Percentiles rank a stretch among this genome's conserved stretches.
Conservation (phyloP, 2,113 vertebrate genomes). For the Scytalopus superciliaris region DNA sequence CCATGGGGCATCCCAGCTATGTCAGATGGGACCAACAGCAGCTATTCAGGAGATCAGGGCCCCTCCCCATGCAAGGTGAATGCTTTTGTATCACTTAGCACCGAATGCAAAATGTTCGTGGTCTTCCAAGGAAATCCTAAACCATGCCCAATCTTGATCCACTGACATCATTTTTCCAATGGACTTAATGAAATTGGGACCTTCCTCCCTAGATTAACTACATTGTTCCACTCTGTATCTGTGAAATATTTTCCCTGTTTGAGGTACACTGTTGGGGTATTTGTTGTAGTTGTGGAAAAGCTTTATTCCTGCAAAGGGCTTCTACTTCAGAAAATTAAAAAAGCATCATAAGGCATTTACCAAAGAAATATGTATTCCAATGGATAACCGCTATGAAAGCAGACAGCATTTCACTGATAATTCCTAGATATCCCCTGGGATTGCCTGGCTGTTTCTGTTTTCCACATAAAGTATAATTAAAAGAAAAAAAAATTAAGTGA, state of each 20-base stretch:
- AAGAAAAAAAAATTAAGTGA: neutral
- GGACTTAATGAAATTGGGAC: neutral
- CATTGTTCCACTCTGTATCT: neutral
- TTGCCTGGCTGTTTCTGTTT: neutral
- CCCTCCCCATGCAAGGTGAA: fast-evolving
- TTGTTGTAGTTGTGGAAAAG: neutral
- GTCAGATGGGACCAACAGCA: neutral
- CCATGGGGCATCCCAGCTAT: neutral
- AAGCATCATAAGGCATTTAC: neutral
- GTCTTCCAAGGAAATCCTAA: neutral
- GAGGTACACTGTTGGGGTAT: too few relatives aligned
- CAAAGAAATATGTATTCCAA: neutral
- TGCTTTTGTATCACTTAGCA: neutral
- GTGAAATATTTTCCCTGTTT: neutral
- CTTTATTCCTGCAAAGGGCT: neutral
- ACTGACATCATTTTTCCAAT: neutral
- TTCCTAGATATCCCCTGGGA: neutral
- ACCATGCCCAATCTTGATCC: neutral
- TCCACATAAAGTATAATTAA: neutral
- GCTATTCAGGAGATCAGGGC: neutral
- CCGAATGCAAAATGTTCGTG: neutral
- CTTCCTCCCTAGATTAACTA: neutral
- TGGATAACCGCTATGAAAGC: neutral
- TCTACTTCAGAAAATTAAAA: neutral
- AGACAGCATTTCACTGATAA: neutral